Percentiles rank a stretch among this genome's conserved stretches.
phyloP scores from a whole-genome alignment of 2,113 vertebrate species.

The Dolichotis patagonum region DNA sequence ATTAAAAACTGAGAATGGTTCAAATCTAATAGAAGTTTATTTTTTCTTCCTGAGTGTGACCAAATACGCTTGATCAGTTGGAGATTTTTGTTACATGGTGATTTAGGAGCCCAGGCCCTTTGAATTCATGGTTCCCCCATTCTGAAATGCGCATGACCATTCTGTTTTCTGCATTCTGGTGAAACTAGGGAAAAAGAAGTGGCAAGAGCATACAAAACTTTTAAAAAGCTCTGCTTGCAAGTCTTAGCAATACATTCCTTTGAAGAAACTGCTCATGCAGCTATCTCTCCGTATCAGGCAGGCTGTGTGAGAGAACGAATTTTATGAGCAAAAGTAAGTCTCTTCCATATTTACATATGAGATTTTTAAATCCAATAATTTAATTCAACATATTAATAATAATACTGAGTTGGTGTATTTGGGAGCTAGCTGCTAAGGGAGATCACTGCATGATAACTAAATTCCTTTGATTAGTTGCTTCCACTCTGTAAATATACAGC shows the following conservation, averaged over 20 bases:
- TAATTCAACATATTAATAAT: constrained; percentile 19
- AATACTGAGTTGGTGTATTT: not conserved
- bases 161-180: not conserved
- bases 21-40: not conserved
- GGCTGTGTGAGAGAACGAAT: not conserved
- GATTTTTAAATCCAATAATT: constrained; percentile 52
- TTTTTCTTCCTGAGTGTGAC: not conserved
- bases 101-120: not conserved
- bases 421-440: constrained; percentile 23
- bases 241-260: not conserved
- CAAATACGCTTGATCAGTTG: not conserved
- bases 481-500: constrained; percentile 28
- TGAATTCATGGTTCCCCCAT: not conserved
- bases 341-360: not conserved
- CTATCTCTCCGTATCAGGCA: not conserved
- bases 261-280: not conserved
- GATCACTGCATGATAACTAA: not conserved
- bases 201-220: not conserved
- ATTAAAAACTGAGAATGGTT: not conserved
- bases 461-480: constrained; percentile 38
- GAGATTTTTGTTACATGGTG: not conserved
- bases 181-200: not conserved
- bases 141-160: not conserved
- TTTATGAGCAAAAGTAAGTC: not conserved
- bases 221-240: not conserved